phyloP scores from a whole-genome alignment of 2,888 invertebrate species.

The Siphonodentalium dalli region DNA sequence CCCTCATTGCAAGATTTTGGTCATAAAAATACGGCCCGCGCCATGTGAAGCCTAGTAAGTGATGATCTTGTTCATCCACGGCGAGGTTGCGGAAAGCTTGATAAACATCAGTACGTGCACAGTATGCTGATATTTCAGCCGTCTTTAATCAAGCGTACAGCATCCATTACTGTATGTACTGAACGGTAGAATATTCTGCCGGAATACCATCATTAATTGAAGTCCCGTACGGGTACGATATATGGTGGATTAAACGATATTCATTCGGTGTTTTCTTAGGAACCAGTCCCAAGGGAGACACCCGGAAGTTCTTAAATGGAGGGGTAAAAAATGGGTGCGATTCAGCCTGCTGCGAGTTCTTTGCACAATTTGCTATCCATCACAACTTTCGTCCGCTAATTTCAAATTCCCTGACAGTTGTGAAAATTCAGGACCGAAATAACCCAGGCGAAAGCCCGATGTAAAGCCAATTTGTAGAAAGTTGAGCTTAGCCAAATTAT shows the following conservation, averaged over 20 bases:
- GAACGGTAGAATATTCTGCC: not conserved
- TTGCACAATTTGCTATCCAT: not conserved
- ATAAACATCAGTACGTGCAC: slow-evolving; percentile 6
- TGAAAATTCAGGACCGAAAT: no score
- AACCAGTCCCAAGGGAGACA: slow-evolving; percentile 4
- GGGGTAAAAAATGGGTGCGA: not conserved
- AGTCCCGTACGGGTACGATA: not conserved
- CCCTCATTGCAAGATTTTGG: no score
- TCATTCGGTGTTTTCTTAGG: not conserved
- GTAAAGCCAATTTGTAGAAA: no score
- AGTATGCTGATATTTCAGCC: not conserved
- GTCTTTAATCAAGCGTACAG: not conserved
- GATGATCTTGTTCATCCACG: slow-evolving; percentile 2
- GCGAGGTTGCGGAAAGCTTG: slow-evolving; percentile 7
- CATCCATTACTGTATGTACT: slow-evolving; percentile 7
- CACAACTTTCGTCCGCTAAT: not conserved
- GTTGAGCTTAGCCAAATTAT: no score
- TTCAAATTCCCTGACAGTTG: no score
- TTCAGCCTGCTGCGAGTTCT: not conserved
- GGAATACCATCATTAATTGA: slow-evolving; percentile 9
- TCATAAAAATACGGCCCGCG: no score
- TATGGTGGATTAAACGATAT: not conserved
- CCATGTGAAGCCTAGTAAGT: slow-evolving; percentile 10
- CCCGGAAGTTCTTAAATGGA: slow-evolving; percentile 1
- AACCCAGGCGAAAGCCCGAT: no score